Conservation (phyloP, 2,888 invertebrate species). For the Tethea ocularis region DNA sequence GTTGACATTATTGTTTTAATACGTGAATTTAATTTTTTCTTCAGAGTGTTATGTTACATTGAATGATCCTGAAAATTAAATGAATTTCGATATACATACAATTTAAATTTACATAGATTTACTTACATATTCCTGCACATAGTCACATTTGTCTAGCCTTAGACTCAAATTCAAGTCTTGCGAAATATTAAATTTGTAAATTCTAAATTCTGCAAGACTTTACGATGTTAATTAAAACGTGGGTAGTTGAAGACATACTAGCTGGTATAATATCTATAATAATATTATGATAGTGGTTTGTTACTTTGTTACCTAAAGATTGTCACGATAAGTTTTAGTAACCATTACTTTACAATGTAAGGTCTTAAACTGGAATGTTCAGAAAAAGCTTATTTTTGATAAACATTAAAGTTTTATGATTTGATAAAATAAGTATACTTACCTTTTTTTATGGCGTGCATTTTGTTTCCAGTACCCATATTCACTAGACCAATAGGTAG, state of each 20-base stretch:
- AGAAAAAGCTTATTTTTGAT: background rate
- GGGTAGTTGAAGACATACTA: constrained; percentile 12
- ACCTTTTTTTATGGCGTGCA: background rate
- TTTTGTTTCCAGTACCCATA: too few species aligned
- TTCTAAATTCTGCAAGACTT: constrained; percentile 9
- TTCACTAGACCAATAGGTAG: too few species aligned
- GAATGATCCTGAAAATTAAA: background rate
- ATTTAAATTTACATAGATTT: too few species aligned
- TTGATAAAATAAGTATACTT: too few species aligned
- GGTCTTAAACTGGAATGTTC: background rate
- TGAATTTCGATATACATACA: background rate
- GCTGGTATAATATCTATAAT: constrained; percentile 14
- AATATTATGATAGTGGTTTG: constrained; percentile 8
- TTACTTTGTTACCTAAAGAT: background rate
- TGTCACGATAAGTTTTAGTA: background rate
- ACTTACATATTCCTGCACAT: too few species aligned
- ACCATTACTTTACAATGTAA: background rate
- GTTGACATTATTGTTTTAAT: too few species aligned
- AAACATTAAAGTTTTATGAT: too few species aligned
- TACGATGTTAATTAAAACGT: constrained; percentile 22
- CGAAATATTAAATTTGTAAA: constrained; percentile 2
- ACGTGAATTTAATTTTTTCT: too few species aligned
- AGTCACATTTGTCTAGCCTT: constrained; percentile 6
- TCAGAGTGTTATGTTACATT: too few species aligned
- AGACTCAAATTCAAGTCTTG: background rate